phyloP scores from a whole-genome alignment of 2,888 invertebrate genomes.

The Protonemura montana region DNA sequence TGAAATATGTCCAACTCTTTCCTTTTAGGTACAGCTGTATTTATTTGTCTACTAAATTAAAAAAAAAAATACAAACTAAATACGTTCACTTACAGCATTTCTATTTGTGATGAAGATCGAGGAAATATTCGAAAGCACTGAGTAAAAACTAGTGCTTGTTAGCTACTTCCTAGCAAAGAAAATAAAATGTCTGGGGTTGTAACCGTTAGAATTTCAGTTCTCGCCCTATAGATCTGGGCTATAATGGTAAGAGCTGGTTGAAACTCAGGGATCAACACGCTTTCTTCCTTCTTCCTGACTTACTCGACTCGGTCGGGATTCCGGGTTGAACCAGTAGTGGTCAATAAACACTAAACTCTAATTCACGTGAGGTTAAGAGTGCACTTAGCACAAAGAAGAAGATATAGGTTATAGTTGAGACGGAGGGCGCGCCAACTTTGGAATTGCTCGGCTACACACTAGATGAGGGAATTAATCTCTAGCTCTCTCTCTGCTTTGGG shows the following conservation, averaged over 20 bases:
- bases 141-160: neutral
- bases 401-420: neutral
- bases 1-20: constrained; percentile 35
- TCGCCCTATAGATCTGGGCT: neutral
- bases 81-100: neutral
- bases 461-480: neutral
- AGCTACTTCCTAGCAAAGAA: neutral
- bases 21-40: neutral
- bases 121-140: neutral
- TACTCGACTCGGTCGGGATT: neutral
- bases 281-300: neutral
- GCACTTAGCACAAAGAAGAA: neutral
- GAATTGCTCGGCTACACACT: neutral
- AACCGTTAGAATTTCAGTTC: neutral
- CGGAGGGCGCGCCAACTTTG: neutral
- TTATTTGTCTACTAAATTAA: constrained; percentile 25
- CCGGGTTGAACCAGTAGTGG: neutral
- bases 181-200: neutral
- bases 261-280: neutral
- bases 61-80: neutral
- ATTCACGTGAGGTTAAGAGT: neutral
- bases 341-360: constrained; percentile 12
- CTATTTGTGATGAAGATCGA: neutral
- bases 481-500: neutral
- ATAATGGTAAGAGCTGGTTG: neutral